Evolutionary conservation across 2,113 vertebrate species (phyloP).

Genomic region (Gallinago paraguaiae): DNA sequence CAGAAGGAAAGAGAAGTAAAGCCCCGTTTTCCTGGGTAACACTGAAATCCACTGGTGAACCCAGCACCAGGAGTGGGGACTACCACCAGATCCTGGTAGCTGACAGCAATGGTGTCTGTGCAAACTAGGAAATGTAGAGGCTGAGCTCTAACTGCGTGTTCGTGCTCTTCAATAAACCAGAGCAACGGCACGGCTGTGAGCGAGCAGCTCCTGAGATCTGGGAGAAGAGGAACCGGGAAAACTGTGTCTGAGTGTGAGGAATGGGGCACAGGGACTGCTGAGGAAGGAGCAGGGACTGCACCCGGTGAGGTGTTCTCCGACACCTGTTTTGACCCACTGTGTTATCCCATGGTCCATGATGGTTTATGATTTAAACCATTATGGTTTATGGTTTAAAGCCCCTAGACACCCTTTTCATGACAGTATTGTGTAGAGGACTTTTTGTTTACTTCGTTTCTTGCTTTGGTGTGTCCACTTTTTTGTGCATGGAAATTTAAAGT

Average conservation of each 20-base stretch:
- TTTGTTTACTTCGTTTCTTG: neutral
- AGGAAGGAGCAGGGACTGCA: neutral
- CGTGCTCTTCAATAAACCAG: neutral
- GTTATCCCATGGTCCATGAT: fast-evolving
- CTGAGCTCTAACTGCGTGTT: no score
- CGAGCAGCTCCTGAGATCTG: neutral
- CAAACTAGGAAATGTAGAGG: neutral
- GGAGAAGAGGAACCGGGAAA: neutral
- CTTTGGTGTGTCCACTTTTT: neutral
- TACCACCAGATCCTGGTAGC: neutral
- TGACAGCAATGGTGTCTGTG: no score
- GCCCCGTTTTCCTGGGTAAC: neutral
- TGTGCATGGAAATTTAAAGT: neutral
- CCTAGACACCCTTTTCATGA: no score
- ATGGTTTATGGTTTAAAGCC: neutral
- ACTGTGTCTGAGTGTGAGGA: neutral
- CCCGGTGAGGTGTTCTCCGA: neutral
- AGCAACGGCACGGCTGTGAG: neutral
- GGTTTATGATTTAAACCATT: no score
- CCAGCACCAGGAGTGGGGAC: neutral
- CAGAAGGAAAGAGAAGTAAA: neutral
- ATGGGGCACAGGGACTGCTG: neutral
- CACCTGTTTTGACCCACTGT: neutral
- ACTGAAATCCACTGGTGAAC: neutral
- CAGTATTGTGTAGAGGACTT: neutral